phyloP scores from a whole-genome alignment of 1,140 invertebrate genomes.

The Orchestia grillus region DNA sequence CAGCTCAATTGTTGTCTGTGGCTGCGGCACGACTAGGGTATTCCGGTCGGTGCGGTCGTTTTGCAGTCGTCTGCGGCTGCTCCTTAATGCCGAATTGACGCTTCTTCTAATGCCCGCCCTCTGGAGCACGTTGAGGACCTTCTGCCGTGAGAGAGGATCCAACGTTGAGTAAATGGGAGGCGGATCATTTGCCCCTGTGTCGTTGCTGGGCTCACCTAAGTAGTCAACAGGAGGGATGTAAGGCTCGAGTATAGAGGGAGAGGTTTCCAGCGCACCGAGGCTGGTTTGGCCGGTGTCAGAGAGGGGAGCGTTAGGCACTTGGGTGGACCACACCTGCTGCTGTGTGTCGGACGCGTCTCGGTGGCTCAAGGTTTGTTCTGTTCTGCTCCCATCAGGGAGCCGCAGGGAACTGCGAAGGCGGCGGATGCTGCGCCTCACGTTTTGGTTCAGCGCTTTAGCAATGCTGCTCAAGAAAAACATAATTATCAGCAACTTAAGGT shows the following conservation, averaged over 20 bases:
- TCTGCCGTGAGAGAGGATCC: conserved; percentile 62
- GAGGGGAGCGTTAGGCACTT: conserved; percentile 41
- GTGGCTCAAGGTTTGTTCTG: not conserved
- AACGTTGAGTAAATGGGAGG: conserved; percentile 65
- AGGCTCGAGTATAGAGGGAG: conserved; percentile 28
- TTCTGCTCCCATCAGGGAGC: not conserved
- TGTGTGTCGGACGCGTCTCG: conserved; percentile 3
- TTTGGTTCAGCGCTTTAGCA: conserved; percentile 83
- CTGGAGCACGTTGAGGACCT: conserved; percentile 59
- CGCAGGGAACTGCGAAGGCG: conserved; percentile 72
- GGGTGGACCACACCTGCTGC: conserved; percentile 21
- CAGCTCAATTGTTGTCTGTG: not conserved
- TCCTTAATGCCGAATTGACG: conserved; percentile 58
- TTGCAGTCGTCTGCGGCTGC: conserved; percentile 59
- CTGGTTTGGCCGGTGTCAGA: not conserved
- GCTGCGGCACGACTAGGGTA: not conserved
- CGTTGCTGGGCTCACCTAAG: conserved; percentile 50
- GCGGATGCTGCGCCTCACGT: conserved; percentile 83
- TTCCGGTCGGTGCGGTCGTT: not conserved
- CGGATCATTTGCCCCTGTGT: not conserved
- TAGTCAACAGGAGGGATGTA: conserved; percentile 66
- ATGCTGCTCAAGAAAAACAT: conserved; percentile 73
- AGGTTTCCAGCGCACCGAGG: not conserved
- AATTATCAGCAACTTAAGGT: no score
- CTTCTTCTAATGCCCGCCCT: conserved; percentile 60